These are phyloP conservation scores for Leuctra nigra DNA, from an alignment of 2,888 invertebrate species.

Conservation along the genomic window DNA sequence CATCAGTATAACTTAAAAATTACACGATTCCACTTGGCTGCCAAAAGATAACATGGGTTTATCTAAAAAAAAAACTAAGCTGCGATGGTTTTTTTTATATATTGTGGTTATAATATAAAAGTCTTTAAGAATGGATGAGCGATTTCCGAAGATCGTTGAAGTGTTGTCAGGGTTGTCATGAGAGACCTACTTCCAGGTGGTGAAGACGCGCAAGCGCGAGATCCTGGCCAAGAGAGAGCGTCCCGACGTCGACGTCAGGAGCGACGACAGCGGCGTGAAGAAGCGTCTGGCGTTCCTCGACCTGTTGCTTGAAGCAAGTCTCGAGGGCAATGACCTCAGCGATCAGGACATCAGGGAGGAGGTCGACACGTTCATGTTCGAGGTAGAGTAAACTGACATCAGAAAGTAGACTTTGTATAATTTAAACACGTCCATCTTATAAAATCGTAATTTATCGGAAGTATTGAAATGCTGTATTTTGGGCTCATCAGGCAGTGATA, in stretches of 20 bases:
- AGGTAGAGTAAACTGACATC: neutral
- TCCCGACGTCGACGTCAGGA: neutral
- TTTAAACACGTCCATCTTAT: too few relatives aligned
- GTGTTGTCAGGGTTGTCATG: too few relatives aligned
- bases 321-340: slow-evolving; percentile 4
- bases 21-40: too few relatives aligned
- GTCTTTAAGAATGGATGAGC: too few relatives aligned
- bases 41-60: too few relatives aligned
- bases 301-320: slow-evolving; percentile 15
- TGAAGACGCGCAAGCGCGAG: neutral
- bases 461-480: too few relatives aligned
- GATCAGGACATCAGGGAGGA: slow-evolving; percentile 21
- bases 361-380: slow-evolving; percentile 24
- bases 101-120: neutral
- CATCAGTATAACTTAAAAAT: too few relatives aligned
- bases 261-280: slow-evolving; percentile 11
- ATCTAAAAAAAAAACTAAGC: too few relatives aligned
- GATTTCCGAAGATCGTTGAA: too few relatives aligned
- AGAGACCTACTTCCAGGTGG: neutral
- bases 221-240: neutral
- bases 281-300: slow-evolving; percentile 20
- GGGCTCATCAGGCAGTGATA: too few relatives aligned
- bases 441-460: too few relatives aligned
- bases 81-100: neutral
- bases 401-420: neutral